Conservation (phyloP, 2,113 vertebrate genomes). For the Barnardius zonarius region DNA sequence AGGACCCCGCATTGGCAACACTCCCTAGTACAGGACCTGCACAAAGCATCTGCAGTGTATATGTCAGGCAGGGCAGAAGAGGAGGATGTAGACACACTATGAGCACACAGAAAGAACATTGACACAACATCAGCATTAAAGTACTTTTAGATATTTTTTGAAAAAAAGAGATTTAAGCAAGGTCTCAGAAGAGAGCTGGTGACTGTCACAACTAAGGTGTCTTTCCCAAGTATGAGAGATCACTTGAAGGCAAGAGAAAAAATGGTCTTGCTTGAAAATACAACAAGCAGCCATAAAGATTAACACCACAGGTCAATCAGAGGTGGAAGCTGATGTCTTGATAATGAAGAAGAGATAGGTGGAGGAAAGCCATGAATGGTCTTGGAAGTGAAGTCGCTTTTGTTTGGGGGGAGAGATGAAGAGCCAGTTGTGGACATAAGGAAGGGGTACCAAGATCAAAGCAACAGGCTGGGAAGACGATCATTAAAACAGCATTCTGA, state of each 20-base stretch:
- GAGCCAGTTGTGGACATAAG: neutral
- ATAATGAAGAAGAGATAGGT: neutral
- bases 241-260: neutral
- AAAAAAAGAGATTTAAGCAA: neutral
- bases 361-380: neutral
- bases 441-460: constrained; percentile 30
- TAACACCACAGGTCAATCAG: neutral
- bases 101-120: neutral
- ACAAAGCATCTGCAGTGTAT: neutral
- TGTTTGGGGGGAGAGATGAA: neutral
- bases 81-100: neutral
- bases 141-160: neutral
- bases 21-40: neutral
- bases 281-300: neutral
- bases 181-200: neutral
- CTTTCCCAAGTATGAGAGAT: neutral
- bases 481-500: neutral
- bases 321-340: neutral
- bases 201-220: neutral
- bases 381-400: neutral
- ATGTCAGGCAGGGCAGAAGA: rapidly evolving
- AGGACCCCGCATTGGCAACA: neutral
- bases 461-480: constrained; percentile 6
- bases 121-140: neutral
- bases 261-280: neutral